phyloP scores from a whole-genome alignment of 2,888 invertebrate genomes.

The Ernsta delagoae region DNA sequence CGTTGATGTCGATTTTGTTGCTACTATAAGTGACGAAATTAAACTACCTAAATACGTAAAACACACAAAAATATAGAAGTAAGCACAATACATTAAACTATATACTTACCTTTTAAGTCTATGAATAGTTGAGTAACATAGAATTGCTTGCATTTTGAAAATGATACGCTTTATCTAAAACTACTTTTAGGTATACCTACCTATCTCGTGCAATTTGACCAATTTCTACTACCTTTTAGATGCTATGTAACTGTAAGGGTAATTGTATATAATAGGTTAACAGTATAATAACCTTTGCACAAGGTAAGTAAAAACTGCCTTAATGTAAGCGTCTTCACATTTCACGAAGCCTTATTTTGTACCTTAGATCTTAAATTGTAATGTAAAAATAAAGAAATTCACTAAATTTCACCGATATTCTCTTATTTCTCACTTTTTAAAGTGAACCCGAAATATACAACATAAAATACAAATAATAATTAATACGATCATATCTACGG shows the following conservation, averaged over 20 bases:
- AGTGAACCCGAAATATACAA: too few species aligned
- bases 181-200: slow-evolving; percentile 15
- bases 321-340: slow-evolving; percentile 78
- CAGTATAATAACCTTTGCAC: slow-evolving; percentile 59
- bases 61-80: slow-evolving; percentile 11
- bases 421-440: slow-evolving; percentile 24
- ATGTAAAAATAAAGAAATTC: slow-evolving; percentile 53
- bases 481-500: too few species aligned
- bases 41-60: slow-evolving; percentile 21
- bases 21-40: neutral
- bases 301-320: slow-evolving; percentile 79
- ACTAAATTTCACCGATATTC: slow-evolving; percentile 58
- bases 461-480: too few species aligned
- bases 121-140: slow-evolving; percentile 18
- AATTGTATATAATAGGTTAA: slow-evolving; percentile 56
- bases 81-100: slow-evolving; percentile 6
- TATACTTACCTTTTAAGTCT: neutral
- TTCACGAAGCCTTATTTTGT: slow-evolving; percentile 83
- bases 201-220: slow-evolving; percentile 67
- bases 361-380: slow-evolving; percentile 62
- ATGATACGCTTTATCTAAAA: slow-evolving; percentile 66
- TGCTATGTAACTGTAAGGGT: slow-evolving; percentile 44
- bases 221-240: slow-evolving; percentile 62
- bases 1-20: neutral
- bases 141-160: slow-evolving; percentile 54